Evolutionary conservation across 2,113 vertebrate genomes (phyloP).

Genomic region (Leptodactylus fuscus): DNA sequence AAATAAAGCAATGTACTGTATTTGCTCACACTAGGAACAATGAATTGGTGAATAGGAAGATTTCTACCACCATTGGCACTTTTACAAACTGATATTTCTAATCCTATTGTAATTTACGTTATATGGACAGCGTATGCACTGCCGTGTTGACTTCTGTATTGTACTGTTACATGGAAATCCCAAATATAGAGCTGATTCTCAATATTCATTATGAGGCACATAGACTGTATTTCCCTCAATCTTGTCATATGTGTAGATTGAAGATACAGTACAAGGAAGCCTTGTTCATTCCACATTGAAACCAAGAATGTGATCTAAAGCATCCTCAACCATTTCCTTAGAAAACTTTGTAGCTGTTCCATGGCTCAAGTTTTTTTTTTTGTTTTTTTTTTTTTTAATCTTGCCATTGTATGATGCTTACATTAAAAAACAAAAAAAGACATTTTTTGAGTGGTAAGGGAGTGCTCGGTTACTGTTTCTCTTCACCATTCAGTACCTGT

Average conservation of each 20-base stretch:
- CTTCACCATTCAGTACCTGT: constrained; percentile 58
- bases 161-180: not conserved
- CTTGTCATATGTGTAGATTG: too few relatives aligned
- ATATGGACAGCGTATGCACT: too few relatives aligned
- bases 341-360: not conserved
- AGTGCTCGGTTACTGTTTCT: constrained; percentile 10
- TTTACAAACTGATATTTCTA: not conserved
- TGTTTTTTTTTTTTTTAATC: not conserved
- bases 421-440: constrained; percentile 6
- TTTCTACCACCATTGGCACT: not conserved
- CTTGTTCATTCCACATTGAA: constrained; percentile 12
- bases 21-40: not conserved
- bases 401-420: constrained; percentile 30
- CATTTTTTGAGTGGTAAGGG: not conserved
- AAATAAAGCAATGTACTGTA: not conserved
- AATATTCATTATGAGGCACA: not conserved
- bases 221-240: not conserved
- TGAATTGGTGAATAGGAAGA: not conserved
- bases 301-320: constrained; percentile 38
- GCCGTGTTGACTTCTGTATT: not conserved
- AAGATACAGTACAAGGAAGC: too few relatives aligned
- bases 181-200: not conserved
- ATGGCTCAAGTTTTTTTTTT: not conserved
- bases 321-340: constrained; percentile 10
- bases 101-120: not conserved